Conservation (phyloP, 2,888 invertebrate genomes). For the Ophion ellenae region DNA sequence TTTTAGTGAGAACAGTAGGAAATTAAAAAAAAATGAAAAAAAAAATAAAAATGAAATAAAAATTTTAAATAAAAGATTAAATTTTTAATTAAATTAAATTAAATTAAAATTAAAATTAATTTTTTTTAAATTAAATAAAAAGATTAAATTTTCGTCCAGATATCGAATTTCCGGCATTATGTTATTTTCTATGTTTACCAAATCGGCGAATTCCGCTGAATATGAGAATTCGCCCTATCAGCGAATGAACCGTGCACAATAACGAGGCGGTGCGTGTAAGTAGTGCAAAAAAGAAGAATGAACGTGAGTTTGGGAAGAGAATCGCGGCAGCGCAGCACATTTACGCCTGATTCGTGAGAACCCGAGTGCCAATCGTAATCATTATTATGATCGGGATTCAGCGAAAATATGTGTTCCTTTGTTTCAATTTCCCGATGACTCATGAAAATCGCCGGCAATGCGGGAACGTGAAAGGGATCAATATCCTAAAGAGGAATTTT, state of each 20-base stretch:
- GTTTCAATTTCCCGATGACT: slow-evolving; percentile 13
- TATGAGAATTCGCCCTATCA: background rate
- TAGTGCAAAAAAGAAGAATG: background rate
- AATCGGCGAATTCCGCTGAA: no score
- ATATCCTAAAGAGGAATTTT: background rate
- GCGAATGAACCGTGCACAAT: background rate
- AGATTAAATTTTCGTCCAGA: background rate
- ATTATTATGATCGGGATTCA: background rate
- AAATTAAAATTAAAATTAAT: no score
- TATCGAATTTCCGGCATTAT: background rate
- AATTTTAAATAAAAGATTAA: no score
- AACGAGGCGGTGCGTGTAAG: background rate
- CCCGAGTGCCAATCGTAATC: background rate
- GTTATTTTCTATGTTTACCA: no score
- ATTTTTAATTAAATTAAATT: no score
- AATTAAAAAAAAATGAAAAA: background rate
- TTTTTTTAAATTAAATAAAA: no score
- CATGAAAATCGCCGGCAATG: background rate
- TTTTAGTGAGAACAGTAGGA: background rate
- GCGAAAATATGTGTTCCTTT: background rate
- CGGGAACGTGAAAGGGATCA: background rate
- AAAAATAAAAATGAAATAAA: no score
- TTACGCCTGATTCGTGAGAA: background rate
- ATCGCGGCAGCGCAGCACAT: slow-evolving; percentile 15
- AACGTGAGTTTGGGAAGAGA: background rate